Base-by-base conservation (phyloP, 2,113 vertebrate genomes). In the Rhea pennata region DNA sequence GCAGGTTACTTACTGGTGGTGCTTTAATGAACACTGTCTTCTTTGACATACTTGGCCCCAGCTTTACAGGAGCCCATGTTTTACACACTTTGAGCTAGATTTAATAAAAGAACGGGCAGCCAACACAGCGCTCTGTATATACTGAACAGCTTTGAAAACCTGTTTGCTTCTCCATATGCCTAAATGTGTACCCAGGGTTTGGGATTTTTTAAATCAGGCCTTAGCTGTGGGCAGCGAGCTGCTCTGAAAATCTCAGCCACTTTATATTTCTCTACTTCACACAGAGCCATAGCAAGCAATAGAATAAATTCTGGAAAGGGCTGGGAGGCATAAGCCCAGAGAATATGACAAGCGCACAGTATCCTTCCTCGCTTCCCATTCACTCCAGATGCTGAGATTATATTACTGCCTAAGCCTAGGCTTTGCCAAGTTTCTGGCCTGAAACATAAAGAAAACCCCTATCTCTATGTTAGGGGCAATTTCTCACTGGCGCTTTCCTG, bases 401-500 rank as follows among this genome's bases (percentile, higher is more conserved):
- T 65, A 9, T 54, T 71, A 78, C 76, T 77, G 48, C 84, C 87
- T 83, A 22, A 93, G 62, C 73, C 4, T 1, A 26, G 65, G 65
- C 73, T 92, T 86, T 96, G 92, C 96, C 93, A 95, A 86, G 76
- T 80, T 91, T 91, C 88, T 93, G 77, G 94, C 76, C 72, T 15
- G 56, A 83, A 92, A 64, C 87, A 64, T 89, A 90, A 90, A 93
- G 89, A 92, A 95, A 96, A 48, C 54, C 90, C 92, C 96, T 96
- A 79, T 95, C 95, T 96, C 91, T 89, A 71, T 27, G 44, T 81
- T 89, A 74, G 90, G 94, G 92, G 66, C 90, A 74, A 74, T 95
- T 96, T 96, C 95, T 96, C 95, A 88, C 90, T 62, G 80, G 84
- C 77, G 87, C 74, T 96, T 96, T 87, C 81, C 90, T 4, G 27